These are phyloP conservation scores for Cheilosia grossa DNA, from an alignment of 2,888 invertebrate genomes.

Conservation along the genomic window DNA sequence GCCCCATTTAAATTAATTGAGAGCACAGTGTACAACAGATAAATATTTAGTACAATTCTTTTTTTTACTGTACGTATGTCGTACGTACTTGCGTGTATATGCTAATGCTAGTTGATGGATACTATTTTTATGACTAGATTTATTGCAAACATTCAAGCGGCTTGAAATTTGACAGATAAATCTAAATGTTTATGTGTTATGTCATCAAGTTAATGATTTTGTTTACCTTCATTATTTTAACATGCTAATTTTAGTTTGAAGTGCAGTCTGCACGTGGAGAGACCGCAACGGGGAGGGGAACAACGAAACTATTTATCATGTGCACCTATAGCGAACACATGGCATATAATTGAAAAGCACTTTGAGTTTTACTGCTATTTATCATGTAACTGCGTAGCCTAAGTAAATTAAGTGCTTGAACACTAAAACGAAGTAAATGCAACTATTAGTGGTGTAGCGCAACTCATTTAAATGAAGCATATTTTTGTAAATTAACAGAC, in stretches of 20 bases:
- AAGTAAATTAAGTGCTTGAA: no score
- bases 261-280: neutral
- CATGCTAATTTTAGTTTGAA: neutral
- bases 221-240: conserved; percentile 1
- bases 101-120: neutral
- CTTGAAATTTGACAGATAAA: conserved; percentile 1
- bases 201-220: neutral
- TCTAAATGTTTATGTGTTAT: conserved; percentile 4
- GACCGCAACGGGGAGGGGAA: no score
- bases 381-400: neutral
- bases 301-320: neutral
- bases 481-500: no score
- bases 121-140: neutral
- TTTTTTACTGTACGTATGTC: neutral
- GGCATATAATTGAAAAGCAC: neutral
- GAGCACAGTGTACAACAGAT: conserved; percentile 11
- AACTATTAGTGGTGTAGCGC: no score
- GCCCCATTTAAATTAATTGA: conserved; percentile 28
- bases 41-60: conserved; percentile 40
- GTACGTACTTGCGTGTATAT: neutral
- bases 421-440: no score
- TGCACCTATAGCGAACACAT: neutral
- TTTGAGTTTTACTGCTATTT: neutral
- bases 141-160: conserved; percentile 9
- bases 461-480: no score